phyloP scores from a whole-genome alignment of 2,797 vertebrate genomes.

The Alauda arvensis region DNA sequence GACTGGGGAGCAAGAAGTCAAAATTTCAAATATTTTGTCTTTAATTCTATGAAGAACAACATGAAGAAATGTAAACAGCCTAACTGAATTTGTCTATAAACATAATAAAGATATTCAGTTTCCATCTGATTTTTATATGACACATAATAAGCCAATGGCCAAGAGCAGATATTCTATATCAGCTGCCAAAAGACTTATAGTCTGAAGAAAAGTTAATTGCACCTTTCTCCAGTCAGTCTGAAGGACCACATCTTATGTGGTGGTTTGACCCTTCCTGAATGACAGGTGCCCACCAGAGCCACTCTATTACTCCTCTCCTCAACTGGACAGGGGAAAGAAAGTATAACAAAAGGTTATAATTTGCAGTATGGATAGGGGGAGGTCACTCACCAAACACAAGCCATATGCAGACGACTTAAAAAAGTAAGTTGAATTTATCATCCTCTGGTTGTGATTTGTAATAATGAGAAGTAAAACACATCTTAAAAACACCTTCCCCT shows the following conservation, averaged over 20 bases:
- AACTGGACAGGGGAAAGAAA: background rate
- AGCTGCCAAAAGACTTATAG: background rate
- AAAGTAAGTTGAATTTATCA: background rate
- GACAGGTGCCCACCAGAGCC: background rate
- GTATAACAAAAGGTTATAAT: background rate
- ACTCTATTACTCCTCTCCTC: background rate
- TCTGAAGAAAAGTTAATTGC: background rate
- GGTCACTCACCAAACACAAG: too few species aligned
- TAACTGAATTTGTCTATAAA: background rate
- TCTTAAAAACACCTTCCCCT: background rate
- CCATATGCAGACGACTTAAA: background rate
- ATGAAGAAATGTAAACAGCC: background rate
- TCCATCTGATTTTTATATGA: background rate
- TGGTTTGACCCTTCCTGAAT: background rate
- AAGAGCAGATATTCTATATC: background rate
- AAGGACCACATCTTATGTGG: background rate
- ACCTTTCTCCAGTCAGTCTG: background rate
- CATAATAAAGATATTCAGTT: background rate
- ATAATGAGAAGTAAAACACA: background rate
- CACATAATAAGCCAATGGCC: background rate
- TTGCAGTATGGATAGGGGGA: too few species aligned
- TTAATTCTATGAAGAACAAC: background rate
- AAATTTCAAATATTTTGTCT: background rate
- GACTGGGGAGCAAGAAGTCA: fast-evolving
- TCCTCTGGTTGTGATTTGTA: background rate